Base-by-base conservation (phyloP, 2,888 invertebrate genomes). In the Acleris holmiana region DNA sequence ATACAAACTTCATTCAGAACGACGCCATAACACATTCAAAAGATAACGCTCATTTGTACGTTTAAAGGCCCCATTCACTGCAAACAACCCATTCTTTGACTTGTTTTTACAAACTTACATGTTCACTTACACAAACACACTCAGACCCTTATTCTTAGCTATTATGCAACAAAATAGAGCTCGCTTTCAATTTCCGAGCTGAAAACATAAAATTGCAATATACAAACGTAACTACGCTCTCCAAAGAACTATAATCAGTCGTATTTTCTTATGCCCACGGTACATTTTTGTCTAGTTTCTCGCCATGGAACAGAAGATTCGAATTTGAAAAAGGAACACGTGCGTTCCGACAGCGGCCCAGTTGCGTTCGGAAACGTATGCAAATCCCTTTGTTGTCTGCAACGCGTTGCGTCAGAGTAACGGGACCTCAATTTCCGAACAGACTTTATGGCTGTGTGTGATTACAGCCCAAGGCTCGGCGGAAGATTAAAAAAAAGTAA, bases 341-440 rank as follows among this genome's bases (percentile, higher is more conserved):
- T 61, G 51, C 58, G 64, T 49, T 50, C 55, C 57, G 50, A 51
- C 69, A 67, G 68, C 73, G 77, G 69, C 78, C 79, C 72, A 77
- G 76, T 84, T 88, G 71, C 85, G 85, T 82, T 80, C 78, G 79
- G 82, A 86, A 80, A 85, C 83, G 79, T 84, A 89, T 90, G 91
- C 88, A 89, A 91, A 91, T 89, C 82, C 75, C 84, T 90, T 91
- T 89, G 88, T 89, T 88, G 88, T 89, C 84, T 82, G 83, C 76
- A 70, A 68, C 70, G 74, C 75, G 79, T 83, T 81, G 76, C 83
- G 82, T 88, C 84, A 85, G 72, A 72, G 71, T 86, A 85, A 86
- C 86, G 86, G 88, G 76, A 76, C 76, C 68, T 46, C 67, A 68
- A 73, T 83, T 83, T 79, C 73, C 73, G 80, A 76, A 81, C 74